phyloP scores from a whole-genome alignment of 2,797 vertebrate genomes.

The Rallus crepitans region DNA sequence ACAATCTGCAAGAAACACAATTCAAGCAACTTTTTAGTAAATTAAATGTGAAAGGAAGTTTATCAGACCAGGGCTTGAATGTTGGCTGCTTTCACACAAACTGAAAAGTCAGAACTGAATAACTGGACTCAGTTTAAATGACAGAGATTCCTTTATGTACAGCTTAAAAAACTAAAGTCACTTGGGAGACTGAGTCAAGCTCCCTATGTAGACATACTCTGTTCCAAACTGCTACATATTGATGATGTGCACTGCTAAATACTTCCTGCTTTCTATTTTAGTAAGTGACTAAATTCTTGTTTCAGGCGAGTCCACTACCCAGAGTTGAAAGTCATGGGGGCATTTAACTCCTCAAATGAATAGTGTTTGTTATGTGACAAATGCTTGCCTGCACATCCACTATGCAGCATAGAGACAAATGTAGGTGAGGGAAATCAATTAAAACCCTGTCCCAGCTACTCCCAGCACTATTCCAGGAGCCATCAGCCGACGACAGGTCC shows the following conservation, averaged over 20 bases:
- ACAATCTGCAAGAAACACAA: neutral
- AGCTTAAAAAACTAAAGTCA: neutral
- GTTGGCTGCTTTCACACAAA: neutral
- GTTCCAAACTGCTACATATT: neutral
- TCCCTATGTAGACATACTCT: neutral
- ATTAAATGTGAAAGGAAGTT: neutral
- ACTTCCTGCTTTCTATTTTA: neutral
- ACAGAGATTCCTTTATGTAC: neutral
- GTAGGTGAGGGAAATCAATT: neutral
- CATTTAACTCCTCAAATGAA: neutral
- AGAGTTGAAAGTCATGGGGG: fast-evolving
- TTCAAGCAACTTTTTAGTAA: neutral
- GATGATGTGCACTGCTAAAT: neutral
- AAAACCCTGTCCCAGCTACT: neutral
- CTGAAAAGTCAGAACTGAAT: neutral
- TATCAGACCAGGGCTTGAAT: neutral
- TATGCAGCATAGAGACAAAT: no score
- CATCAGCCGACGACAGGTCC: neutral
- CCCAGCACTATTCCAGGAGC: neutral
- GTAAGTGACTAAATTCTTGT: neutral
- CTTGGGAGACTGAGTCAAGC: neutral
- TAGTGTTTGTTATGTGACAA: no score
- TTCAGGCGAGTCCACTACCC: neutral
- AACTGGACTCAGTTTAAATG: neutral
- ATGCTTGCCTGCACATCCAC: fast-evolving